Conservation (phyloP, 1,140 invertebrate genomes). For the Bathynomus jamesi region DNA sequence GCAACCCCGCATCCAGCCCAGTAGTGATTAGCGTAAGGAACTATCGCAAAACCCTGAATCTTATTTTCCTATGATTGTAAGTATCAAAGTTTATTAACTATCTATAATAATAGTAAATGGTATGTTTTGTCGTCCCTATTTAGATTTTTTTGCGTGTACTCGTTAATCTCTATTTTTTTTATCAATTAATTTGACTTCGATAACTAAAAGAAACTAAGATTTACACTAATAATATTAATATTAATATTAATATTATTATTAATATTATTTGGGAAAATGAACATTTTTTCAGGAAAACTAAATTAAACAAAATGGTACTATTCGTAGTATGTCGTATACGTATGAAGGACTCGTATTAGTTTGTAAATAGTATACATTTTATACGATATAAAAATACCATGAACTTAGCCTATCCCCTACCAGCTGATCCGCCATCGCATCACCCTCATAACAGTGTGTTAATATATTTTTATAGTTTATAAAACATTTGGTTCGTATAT, state of each 20-base stretch:
- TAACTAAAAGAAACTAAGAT: neutral
- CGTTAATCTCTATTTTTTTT: neutral
- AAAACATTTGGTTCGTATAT: neutral
- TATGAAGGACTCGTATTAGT: neutral
- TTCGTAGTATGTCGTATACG: neutral
- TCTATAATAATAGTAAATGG: neutral
- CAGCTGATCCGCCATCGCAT: neutral
- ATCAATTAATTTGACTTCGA: neutral
- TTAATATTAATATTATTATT: neutral
- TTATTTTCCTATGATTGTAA: neutral
- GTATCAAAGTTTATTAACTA: neutral
- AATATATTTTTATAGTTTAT: neutral
- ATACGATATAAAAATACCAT: neutral
- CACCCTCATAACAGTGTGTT: neutral
- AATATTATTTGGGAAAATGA: too few species aligned
- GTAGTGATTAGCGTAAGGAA: neutral
- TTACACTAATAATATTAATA: neutral
- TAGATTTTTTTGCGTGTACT: too few species aligned
- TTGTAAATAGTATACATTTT: neutral
- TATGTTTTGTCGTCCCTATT: neutral
- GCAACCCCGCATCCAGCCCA: neutral
- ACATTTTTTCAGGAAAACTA: neutral
- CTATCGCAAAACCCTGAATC: neutral
- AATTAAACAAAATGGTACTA: neutral
- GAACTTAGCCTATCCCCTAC: neutral